Conservation (phyloP, 2,113 vertebrate genomes). For the Tenrec ecaudatus region DNA sequence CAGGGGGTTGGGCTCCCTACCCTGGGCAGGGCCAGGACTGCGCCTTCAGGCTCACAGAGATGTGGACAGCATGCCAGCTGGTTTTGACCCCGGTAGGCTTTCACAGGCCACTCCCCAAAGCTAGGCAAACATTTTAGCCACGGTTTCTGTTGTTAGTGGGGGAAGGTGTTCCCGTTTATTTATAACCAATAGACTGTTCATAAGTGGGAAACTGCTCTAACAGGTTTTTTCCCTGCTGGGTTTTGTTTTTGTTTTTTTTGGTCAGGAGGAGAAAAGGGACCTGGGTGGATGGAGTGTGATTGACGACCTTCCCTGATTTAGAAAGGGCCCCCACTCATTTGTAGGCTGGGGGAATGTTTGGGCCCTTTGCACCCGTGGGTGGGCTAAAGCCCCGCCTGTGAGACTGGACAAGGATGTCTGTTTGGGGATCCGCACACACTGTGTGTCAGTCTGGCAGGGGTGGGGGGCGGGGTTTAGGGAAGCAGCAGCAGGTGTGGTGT, state of each 20-base stretch:
- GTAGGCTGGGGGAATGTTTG: background rate
- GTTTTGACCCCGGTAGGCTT: background rate
- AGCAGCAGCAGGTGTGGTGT: background rate
- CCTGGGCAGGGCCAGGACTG: background rate
- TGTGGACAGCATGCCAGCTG: background rate
- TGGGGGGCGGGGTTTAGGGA: background rate
- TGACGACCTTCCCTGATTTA: constrained; percentile 9
- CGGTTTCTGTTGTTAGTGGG: background rate
- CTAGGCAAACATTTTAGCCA: background rate
- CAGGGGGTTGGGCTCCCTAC: background rate
- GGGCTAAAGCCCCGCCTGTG: background rate
- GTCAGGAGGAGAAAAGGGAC: background rate
- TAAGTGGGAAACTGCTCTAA: background rate
- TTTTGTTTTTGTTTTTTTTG: background rate
- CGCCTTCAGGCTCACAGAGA: background rate
- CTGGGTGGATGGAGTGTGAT: background rate
- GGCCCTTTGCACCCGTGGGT: background rate
- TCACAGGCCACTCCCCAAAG: background rate
- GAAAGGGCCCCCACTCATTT: background rate
- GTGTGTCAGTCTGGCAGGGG: background rate
- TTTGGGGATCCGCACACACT: background rate
- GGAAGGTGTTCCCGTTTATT: constrained; percentile 37
- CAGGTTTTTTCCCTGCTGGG: background rate
- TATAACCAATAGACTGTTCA: background rate
- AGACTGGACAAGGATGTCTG: background rate